A percentile compares a stretch with the other conserved stretches of the same genome.
These are phyloP conservation scores for Galemys pyrenaicus DNA, from an alignment of 2,113 vertebrate species.

Conservation along the genomic window DNA sequence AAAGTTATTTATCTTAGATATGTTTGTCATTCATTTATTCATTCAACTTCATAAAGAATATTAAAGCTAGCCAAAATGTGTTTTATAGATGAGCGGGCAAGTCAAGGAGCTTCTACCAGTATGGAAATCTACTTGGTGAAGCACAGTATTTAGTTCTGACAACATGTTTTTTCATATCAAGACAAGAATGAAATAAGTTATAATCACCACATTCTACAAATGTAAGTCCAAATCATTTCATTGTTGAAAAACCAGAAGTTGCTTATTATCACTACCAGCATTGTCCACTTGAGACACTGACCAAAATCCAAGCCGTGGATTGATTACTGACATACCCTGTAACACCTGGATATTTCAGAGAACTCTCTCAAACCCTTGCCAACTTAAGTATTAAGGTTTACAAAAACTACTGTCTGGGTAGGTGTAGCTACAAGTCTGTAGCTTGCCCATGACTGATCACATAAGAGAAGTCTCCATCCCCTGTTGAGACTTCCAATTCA, in stretches of 20 bases:
- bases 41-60: not conserved
- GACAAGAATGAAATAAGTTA: not conserved
- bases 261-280: not conserved
- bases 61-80: not conserved
- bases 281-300: not conserved
- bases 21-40: not conserved
- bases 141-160: not conserved
- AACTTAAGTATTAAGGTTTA: not conserved
- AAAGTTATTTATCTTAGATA: not conserved
- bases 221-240: constrained; percentile 2
- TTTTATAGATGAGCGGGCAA: not conserved
- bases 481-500: not conserved
- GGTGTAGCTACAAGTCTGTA: not conserved
- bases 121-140: not conserved
- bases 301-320: not conserved
- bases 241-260: not conserved
- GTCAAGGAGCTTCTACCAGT: not conserved
- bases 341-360: constrained; percentile 16
- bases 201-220: not conserved
- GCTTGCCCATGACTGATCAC: not conserved
- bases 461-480: not conserved
- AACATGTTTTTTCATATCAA: not conserved
- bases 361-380: not conserved
- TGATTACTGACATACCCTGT: not conserved
- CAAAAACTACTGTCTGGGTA: constrained; percentile 45